Conservation (phyloP, 2,888 invertebrate species). For the Drosophila putrida region DNA sequence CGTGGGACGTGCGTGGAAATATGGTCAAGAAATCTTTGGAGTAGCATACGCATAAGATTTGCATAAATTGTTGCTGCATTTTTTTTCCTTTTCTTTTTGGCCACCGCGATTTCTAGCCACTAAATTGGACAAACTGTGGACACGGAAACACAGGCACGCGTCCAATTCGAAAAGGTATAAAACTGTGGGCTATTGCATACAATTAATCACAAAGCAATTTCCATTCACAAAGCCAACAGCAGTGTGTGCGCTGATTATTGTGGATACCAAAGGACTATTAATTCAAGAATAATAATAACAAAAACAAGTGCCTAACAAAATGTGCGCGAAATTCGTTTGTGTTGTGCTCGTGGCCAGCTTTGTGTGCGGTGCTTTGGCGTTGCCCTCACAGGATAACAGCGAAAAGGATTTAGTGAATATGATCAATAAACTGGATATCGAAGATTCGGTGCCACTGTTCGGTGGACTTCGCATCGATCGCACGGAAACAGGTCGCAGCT, state of each 20-base stretch:
- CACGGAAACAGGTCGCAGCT: conserved; percentile 81
- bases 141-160: conserved; percentile 50
- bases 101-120: conserved; percentile 74
- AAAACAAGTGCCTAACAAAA: conserved; percentile 57
- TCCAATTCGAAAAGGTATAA: conserved; percentile 78
- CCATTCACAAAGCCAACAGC: conserved; percentile 83
- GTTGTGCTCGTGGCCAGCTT: conserved; percentile 83
- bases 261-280: conserved; percentile 65
- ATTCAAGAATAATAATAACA: conserved; percentile 21
- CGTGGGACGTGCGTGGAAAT: conserved; percentile 70
- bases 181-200: conserved; percentile 81
- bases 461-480: conserved; percentile 85
- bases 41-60: conserved; percentile 71
- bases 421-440: conserved; percentile 86
- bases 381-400: conserved; percentile 84
- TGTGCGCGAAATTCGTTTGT: conserved; percentile 84
- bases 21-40: conserved; percentile 75
- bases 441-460: conserved; percentile 84
- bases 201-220: conserved; percentile 85
- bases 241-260: conserved; percentile 67
- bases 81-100: conserved; percentile 51
- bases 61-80: conserved; percentile 72
- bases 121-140: conserved; percentile 65
- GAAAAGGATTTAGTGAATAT: conserved; percentile 86
- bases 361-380: conserved; percentile 79